Evolutionary conservation across 2,113 vertebrate species (phyloP).

Genomic region (Peromyscus polionotus): DNA sequence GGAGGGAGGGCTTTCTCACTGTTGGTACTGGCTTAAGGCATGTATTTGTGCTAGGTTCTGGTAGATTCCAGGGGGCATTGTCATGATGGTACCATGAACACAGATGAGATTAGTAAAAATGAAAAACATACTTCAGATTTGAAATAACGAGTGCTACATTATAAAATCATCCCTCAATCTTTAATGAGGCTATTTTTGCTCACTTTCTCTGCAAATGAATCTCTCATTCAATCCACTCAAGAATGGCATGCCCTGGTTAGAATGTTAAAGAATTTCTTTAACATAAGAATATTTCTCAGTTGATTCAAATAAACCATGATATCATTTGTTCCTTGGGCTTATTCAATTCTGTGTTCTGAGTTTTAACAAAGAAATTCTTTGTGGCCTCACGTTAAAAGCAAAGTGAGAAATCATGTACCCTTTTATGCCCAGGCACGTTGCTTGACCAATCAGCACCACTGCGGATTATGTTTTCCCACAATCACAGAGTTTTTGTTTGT

Average conservation of each 20-base stretch:
- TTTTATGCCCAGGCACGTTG: neutral
- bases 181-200: neutral
- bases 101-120: neutral
- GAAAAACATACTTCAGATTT: conserved; percentile 22
- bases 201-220: conserved; percentile 56
- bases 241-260: neutral
- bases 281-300: conserved; percentile 70
- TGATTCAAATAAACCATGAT: conserved; percentile 71
- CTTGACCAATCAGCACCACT: conserved; percentile 25
- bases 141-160: conserved; percentile 9
- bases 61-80: fast-evolving
- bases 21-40: neutral
- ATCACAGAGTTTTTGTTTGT: neutral
- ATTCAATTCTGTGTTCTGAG: conserved; percentile 44
- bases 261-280: conserved; percentile 64
- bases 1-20: neutral
- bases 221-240: conserved; percentile 28
- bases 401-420: conserved; percentile 47
- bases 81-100: neutral
- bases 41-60: neutral
- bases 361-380: conserved; percentile 77
- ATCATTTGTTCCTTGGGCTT: conserved; percentile 75
- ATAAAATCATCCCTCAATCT: neutral
- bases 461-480: conserved; percentile 48
- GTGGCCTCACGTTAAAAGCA: conserved; percentile 55